Base-by-base conservation (phyloP, 2,888 invertebrate species). In the Stenoptilia bipunctidactyla region DNA sequence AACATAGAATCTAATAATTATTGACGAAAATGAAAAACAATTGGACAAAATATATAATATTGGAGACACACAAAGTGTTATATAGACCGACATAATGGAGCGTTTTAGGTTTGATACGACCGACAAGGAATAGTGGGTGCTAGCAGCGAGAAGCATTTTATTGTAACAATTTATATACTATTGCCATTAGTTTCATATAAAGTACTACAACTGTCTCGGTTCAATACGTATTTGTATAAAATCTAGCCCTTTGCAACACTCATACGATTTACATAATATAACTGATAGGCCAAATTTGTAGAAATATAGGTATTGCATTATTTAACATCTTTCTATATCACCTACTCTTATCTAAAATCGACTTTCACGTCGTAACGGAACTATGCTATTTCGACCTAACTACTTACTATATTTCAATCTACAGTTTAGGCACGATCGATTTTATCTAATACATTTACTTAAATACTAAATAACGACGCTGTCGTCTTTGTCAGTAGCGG, bases 61-160 rank as follows among this genome's bases (percentile, higher is more conserved):
- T 60, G 65, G 69, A 67, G 34, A 72, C 63, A 67, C 64, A 65
- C 64, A 50, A 50, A 74, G 76, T 77, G 75, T 76, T 77, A 77
- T 74, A 76, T 70, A 79, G 79, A 79, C 73, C 72, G 52, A 30
- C 9, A 12, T 4, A n/a, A 51, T 42, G 42, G 42, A 41, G 12
- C 30, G 10, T n/a, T 30, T 4, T 8, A 30, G n/a, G 12, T 8
- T 9, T 8, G 12, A 25, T 5, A 2, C 30, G 30, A 30, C 30
- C 10, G 30, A 10, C 30, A 30, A 30, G 20, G 20, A 20, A 20
- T 3, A 20, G n/a, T 20, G 20, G 20, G 8, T 20, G 30, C 10
- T 30, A 30, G 30, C 30, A 30, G 30, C 30, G 2, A 30, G n/a
- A 30, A 30, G 30, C 30, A 30, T 30, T 9, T 8, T 20, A 8